phyloP scores from a whole-genome alignment of 92 coral and sea anemone genomes.

The Desmophyllum pertusum region DNA sequence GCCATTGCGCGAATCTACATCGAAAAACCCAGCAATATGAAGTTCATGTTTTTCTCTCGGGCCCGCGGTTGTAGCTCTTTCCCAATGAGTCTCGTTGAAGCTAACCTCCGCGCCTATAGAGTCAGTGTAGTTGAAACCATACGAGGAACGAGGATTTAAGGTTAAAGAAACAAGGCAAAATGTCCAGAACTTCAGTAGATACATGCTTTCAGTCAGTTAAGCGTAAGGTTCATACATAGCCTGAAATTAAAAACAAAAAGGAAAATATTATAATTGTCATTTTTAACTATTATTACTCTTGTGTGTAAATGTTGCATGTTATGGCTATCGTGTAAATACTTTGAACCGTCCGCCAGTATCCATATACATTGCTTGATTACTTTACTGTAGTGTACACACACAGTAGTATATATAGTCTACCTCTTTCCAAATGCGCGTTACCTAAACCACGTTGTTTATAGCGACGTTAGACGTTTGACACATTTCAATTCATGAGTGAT shows the following conservation, averaged over 20 bases:
- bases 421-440: background rate
- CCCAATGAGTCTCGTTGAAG: background rate
- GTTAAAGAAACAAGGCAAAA: background rate
- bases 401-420: background rate
- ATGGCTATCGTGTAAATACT: background rate
- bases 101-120: constrained; percentile 7
- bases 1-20: constrained; percentile 61
- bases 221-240: background rate
- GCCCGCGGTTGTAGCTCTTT: background rate
- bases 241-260: background rate
- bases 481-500: background rate
- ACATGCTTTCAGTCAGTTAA: constrained; percentile 10
- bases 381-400: background rate
- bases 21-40: constrained; percentile 85
- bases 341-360: background rate
- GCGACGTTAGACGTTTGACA: background rate
- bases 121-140: constrained; percentile 20
- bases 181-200: background rate
- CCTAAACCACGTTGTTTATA: background rate
- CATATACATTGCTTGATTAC: background rate
- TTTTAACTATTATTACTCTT: background rate
- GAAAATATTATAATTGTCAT: background rate
- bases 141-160: background rate
- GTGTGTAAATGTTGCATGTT: constrained; percentile 1
- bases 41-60: constrained; percentile 27